phyloP scores from a whole-genome alignment of 2,113 vertebrate species.

The Hirundichthys speculiger region DNA sequence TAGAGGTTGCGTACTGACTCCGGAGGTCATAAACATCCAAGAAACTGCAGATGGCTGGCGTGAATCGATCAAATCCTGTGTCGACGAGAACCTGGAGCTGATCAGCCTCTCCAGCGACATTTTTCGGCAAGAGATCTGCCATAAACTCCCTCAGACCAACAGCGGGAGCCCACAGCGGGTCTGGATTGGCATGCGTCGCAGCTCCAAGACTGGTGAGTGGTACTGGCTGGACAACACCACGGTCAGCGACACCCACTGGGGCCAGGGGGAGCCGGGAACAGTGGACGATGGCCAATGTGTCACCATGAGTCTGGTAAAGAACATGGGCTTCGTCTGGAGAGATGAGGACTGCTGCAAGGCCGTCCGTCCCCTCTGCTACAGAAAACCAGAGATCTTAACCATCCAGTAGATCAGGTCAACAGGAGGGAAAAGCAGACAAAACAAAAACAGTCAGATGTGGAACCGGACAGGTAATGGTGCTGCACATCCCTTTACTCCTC shows the following conservation, averaged over 20 bases:
- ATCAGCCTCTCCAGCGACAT: conserved; percentile 3
- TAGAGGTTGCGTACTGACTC: conserved; percentile 54
- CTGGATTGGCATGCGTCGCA: conserved; percentile 76
- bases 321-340: conserved; percentile 40
- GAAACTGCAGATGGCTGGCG: conserved; percentile 37
- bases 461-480: too few relatives aligned
- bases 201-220: conserved; percentile 56
- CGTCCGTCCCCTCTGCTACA: conserved; percentile 61
- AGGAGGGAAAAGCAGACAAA: too few relatives aligned
- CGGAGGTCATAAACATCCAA: conserved; percentile 4
- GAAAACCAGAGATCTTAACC: fast-evolving
- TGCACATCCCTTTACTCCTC: too few relatives aligned
- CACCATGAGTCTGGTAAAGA: conserved; percentile 9
- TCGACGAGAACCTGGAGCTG: fast-evolving
- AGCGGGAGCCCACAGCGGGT: neutral
- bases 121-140: neutral
- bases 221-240: conserved; percentile 58
- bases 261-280: conserved; percentile 6
- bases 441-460: too few relatives aligned
- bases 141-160: neutral
- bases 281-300: conserved; percentile 54
- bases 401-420: too few relatives aligned
- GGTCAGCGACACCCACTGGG: conserved; percentile 52
- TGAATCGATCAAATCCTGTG: conserved; percentile 49
- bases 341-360: conserved; percentile 59